Conservation (phyloP, 2,797 vertebrate species). For the Propithecus perrieri region DNA sequence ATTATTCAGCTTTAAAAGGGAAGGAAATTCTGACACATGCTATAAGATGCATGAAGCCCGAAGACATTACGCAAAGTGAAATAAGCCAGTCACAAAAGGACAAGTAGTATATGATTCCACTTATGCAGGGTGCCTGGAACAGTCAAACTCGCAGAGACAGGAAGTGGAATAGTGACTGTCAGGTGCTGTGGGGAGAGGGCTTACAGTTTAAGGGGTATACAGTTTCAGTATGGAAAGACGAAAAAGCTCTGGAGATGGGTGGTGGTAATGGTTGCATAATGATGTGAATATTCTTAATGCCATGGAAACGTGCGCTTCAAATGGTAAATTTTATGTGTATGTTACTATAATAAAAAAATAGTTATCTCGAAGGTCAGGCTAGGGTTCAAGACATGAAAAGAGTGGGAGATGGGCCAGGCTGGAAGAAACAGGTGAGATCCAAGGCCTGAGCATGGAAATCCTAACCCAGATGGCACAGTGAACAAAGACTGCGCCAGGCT, state of each 20-base stretch:
- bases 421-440: not conserved
- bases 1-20: not conserved
- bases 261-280: not conserved
- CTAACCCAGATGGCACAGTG: not conserved
- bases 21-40: not conserved
- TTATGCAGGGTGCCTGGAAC: accelerated
- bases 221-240: not conserved
- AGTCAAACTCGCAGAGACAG: not conserved
- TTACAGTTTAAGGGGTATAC: not conserved
- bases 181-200: not conserved
- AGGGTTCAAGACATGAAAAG: not conserved
- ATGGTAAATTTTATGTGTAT: not conserved
- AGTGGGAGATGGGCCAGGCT: not conserved
- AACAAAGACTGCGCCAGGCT: not conserved
- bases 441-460: not conserved
- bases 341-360: not conserved
- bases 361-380: not conserved
- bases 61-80: not conserved
- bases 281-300: not conserved
- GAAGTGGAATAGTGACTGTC: accelerated
- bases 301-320: not conserved
- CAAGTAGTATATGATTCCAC: not conserved
- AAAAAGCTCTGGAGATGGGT: not conserved
- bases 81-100: not conserved
- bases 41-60: not conserved